Conservation (phyloP, 2,113 vertebrate genomes). For the Panurus biarmicus region DNA sequence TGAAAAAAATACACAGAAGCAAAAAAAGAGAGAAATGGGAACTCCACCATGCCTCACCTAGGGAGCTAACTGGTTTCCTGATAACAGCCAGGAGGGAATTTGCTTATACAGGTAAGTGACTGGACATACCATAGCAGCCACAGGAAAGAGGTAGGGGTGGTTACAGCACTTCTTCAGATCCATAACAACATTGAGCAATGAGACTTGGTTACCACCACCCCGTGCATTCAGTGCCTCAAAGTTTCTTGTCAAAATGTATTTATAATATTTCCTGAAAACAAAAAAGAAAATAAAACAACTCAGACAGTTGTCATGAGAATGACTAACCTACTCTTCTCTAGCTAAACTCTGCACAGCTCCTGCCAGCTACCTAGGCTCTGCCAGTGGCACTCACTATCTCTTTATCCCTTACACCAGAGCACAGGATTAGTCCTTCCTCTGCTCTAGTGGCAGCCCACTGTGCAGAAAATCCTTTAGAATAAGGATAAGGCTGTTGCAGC, state of each 20-base stretch:
- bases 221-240: conserved; percentile 95
- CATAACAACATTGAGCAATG: conserved; percentile 96
- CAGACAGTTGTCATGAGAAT: background rate
- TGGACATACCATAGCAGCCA: conserved; percentile 84
- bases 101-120: background rate
- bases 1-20: background rate
- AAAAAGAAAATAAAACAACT: background rate
- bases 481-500: background rate
- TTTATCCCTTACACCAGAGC: background rate
- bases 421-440: background rate
- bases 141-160: conserved; percentile 96
- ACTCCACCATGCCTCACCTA: background rate
- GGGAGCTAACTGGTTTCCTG: background rate
- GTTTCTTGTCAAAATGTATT: conserved; percentile 95
- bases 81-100: background rate
- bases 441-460: background rate
- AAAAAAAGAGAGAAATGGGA: background rate
- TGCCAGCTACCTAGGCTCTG: background rate
- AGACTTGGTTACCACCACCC: conserved; percentile 94
- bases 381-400: background rate
- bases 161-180: conserved; percentile 99
- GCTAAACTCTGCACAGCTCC: background rate
- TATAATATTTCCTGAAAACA: conserved; percentile 89
- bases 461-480: background rate
- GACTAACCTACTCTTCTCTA: background rate